phyloP scores from a whole-genome alignment of 2,888 invertebrate species.

The Cataglyphis livida region DNA sequence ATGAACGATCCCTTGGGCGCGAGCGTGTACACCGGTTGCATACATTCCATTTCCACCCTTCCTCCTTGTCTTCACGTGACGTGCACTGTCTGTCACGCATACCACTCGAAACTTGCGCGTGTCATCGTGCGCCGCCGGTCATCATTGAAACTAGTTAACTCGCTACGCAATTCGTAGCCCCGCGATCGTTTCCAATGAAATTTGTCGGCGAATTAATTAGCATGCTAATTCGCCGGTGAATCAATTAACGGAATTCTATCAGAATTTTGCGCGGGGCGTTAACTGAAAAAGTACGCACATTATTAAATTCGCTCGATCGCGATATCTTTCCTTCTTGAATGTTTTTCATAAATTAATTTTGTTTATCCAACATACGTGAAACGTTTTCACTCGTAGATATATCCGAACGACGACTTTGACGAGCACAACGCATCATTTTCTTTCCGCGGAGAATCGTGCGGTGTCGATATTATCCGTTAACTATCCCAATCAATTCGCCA shows the following conservation, averaged over 20 bases:
- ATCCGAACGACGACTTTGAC: background rate
- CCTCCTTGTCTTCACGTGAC: slow-evolving; percentile 39
- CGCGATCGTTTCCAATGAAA: slow-evolving; percentile 29
- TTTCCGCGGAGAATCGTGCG: background rate
- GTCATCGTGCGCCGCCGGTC: slow-evolving; percentile 42
- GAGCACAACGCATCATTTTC: background rate
- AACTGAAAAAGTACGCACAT: background rate
- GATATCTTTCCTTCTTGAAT: background rate
- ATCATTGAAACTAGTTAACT: slow-evolving; percentile 48
- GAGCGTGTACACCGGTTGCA: slow-evolving; percentile 20
- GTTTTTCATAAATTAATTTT: background rate
- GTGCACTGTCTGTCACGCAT: slow-evolving; percentile 43
- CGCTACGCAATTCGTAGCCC: slow-evolving; percentile 24
- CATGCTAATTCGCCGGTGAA: slow-evolving; percentile 13
- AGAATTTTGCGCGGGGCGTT: background rate
- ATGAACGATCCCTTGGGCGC: slow-evolving; percentile 70
- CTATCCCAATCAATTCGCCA: slow-evolving; percentile 24
- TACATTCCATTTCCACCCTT: background rate
- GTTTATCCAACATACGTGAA: background rate
- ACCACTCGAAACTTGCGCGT: slow-evolving; percentile 50
- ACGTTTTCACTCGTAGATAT: background rate
- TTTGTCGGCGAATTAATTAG: slow-evolving; percentile 53
- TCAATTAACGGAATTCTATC: slow-evolving; percentile 45
- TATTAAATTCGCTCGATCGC: background rate
- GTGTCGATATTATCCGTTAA: slow-evolving; percentile 59